These are phyloP conservation scores for Hetaerina titia DNA, from an alignment of 2,888 invertebrate species.

Conservation along the genomic window DNA sequence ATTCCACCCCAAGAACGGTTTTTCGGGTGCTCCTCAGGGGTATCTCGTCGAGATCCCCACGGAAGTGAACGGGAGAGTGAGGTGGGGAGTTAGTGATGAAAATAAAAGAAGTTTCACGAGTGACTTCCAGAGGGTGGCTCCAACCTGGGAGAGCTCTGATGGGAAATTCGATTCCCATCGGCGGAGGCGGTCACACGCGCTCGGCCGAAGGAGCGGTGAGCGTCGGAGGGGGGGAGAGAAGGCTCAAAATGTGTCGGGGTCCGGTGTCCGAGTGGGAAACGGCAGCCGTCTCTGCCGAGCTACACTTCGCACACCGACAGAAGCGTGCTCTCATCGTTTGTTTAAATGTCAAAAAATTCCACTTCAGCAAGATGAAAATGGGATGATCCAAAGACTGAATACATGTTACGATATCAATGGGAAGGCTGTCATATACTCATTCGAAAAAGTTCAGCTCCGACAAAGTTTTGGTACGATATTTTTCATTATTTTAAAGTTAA, in stretches of 20 bases:
- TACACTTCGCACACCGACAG: neutral
- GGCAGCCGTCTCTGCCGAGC: neutral
- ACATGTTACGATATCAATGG: no score
- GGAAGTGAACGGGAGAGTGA: neutral
- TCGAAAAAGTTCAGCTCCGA: no score
- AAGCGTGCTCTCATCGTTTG: neutral
- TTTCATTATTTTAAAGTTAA: no score
- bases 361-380: no score
- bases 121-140: neutral
- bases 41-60: neutral
- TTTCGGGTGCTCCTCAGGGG: neutral
- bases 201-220: neutral
- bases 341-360: no score
- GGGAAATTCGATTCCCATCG: conserved; percentile 4
- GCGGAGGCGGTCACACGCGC: neutral
- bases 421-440: no score
- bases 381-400: no score
- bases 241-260: neutral
- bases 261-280: neutral
- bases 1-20: neutral
- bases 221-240: neutral
- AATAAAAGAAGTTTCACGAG: neutral
- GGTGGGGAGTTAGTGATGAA: neutral
- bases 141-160: neutral
- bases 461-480: no score